Evolutionary conservation across 2,113 vertebrate genomes (phyloP).

Genomic region (Meleagris gallopavo): DNA sequence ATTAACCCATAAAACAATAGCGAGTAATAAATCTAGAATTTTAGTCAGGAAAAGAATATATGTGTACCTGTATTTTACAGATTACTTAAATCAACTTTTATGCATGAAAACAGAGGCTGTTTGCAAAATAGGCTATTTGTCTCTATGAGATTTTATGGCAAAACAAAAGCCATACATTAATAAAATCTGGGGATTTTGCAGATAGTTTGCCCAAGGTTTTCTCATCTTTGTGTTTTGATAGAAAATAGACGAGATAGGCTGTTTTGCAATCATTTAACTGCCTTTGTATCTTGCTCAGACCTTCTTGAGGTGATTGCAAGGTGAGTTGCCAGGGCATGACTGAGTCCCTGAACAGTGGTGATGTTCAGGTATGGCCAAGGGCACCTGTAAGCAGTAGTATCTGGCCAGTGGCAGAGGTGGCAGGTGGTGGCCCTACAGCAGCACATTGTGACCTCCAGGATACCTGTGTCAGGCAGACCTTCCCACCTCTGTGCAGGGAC

Average conservation of each 20-base stretch:
- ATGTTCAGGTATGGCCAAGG: background rate
- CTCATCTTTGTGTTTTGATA: background rate
- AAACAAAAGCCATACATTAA: background rate
- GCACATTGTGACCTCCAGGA: rapidly evolving
- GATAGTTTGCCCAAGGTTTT: rapidly evolving
- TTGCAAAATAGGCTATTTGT: background rate
- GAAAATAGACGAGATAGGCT: background rate
- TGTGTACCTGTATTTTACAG: background rate
- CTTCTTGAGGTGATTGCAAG: background rate
- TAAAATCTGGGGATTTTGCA: background rate
- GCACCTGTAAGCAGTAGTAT: no score
- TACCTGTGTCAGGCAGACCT: background rate
- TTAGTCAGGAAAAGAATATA: background rate
- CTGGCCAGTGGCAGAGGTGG: background rate
- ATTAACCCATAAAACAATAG: background rate
- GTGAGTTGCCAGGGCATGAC: rapidly evolving
- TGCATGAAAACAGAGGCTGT: background rate
- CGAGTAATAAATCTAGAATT: background rate
- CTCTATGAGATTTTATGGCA: background rate
- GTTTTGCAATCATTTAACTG: background rate
- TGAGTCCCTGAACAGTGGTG: background rate
- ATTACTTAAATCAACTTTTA: background rate
- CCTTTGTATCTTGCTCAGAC: background rate
- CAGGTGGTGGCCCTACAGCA: rapidly evolving
- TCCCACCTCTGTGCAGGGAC: rapidly evolving